phyloP scores from a whole-genome alignment of 2,797 vertebrate species.

The Hemitrygon akajei region DNA sequence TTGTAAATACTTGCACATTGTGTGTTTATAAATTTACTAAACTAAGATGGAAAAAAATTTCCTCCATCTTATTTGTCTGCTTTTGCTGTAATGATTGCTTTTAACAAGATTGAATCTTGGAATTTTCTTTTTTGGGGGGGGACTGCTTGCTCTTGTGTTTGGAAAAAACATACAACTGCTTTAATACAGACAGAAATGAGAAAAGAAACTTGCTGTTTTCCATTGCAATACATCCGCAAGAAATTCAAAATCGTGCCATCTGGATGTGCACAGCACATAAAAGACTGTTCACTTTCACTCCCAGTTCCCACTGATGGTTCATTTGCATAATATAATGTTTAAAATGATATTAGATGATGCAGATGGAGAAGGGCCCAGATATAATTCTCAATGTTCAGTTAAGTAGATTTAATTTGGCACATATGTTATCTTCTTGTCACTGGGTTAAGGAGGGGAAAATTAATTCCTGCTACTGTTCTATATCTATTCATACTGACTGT shows the following conservation, averaged over 20 bases:
- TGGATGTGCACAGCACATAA: too few species aligned
- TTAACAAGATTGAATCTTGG: not conserved
- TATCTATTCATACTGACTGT: not conserved
- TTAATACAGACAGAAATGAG: conserved; percentile 9
- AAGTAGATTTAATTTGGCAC: not conserved
- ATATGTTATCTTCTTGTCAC: not conserved
- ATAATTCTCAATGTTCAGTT: conserved; percentile 1
- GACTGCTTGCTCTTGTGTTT: not conserved
- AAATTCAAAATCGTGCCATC: too few species aligned
- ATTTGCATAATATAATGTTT: not conserved
- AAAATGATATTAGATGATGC: not conserved
- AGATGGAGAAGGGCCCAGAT: not conserved
- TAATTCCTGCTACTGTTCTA: not conserved
- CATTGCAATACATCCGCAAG: too few species aligned
- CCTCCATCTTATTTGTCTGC: not conserved
- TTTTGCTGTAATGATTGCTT: conserved; percentile 13
- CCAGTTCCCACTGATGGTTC: not conserved
- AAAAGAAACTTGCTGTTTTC: not conserved
- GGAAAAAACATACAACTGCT: not conserved
- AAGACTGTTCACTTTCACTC: too few species aligned
- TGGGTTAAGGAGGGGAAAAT: not conserved
- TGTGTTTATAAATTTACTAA: conserved; percentile 32
- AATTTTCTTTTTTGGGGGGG: not conserved
- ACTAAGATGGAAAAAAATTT: not conserved
- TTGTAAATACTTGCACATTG: conserved; percentile 30